Evolutionary conservation across 2,113 vertebrate species (phyloP), one percentile per base, ranked within the genome.

Genomic region (Sphyrna mokarran): DNA sequence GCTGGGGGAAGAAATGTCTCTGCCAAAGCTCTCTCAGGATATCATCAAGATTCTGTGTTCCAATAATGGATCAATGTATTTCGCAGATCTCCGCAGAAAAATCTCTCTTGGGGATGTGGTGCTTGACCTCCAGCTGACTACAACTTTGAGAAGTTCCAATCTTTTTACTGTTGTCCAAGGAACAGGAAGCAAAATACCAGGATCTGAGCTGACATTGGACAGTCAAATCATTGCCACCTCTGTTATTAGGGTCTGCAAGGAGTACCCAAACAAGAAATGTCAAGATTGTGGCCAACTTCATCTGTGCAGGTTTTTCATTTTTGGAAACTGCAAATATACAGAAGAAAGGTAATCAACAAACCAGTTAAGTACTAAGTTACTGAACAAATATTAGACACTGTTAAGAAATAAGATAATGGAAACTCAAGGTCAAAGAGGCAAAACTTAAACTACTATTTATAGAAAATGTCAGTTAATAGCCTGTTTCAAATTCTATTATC

Each of bases 1-100:
- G 4, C 18, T 18, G 20, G 18, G 86, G 9, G 9, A 16, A 69
- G 20, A 69, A 69, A 94, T 94, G 91, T 40, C 91, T 43, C 33
- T 69, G 37, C 43, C 91, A 94, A 69, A 69, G 37, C 63, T 70
- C 91, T 9, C 37, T 11, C n/a, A 70, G 91, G 22, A 26, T 0
- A 40, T 37, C 91, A 23, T 94, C 91, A 94, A 94, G 37, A 68
- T 94, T 18, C 91, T 94, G 37, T 94, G 91, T 26, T 70, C 91
- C 10, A 68, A 94, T 43, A 43, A 69, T 94, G 91, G 91, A 68
- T 94, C 91, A 26, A 3, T 94, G 66, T 3, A 23, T 40, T 43
- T 48, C 11, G 37, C 70, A 22, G 37, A 94, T 18, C 91, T 94
- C 66, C 66, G 20, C 63, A 40, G 37, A 40, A 43, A 13, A 43